Conservation (phyloP, 2,797 vertebrate genomes). For the Pogonophryne albipinna region DNA sequence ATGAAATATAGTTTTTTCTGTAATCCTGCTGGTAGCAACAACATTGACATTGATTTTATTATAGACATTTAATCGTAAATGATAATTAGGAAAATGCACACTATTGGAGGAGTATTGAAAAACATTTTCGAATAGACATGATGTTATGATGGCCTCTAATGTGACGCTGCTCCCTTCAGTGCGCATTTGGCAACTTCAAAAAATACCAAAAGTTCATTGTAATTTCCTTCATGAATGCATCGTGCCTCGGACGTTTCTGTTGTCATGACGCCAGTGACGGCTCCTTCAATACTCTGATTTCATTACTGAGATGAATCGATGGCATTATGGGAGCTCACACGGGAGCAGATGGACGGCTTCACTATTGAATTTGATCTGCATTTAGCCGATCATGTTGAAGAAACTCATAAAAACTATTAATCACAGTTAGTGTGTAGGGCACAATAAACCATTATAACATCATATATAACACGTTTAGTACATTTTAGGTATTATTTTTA, state of each 20-base stretch:
- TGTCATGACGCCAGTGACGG: background rate
- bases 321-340: background rate
- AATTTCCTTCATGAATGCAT: background rate
- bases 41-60: too few relatives aligned
- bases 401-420: slow-evolving; percentile 1
- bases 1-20: too few relatives aligned
- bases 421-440: background rate
- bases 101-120: too few relatives aligned
- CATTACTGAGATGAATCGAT: slow-evolving; percentile 29
- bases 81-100: background rate
- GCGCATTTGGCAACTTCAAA: background rate
- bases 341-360: background rate
- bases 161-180: background rate
- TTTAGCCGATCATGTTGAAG: slow-evolving; percentile 25
- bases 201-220: background rate
- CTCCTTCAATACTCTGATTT: slow-evolving; percentile 20
- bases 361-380: slow-evolving; percentile 15
- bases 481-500: background rate
- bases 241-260: background rate
- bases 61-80: background rate
- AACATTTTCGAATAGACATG: too few relatives aligned
- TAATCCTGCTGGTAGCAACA: too few relatives aligned
- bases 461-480: too few relatives aligned
- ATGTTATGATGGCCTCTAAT: too few relatives aligned
- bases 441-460: too few relatives aligned